Percentiles rank a stretch among this genome's conserved stretches.
These are phyloP conservation scores for Drosophila yakuba DNA, from an alignment of 1,140 invertebrate genomes.

Conservation along the genomic window DNA sequence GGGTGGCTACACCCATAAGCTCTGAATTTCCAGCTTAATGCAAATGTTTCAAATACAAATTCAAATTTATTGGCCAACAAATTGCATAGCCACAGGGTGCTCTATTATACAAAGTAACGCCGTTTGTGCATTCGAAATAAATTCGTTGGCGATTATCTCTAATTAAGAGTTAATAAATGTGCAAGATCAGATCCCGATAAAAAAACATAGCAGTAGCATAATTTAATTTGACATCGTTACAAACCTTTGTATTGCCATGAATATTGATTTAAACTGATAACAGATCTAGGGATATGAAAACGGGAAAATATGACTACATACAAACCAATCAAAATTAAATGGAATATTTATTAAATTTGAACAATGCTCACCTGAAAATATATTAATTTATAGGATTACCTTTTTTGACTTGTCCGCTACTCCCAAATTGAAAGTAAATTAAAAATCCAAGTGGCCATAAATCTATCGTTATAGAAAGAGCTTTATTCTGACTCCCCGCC, in stretches of 20 bases:
- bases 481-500: not conserved
- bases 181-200: constrained; percentile 23
- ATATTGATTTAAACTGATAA: constrained; percentile 16
- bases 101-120: constrained; percentile 35
- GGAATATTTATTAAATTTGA: not conserved
- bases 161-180: constrained; percentile 54
- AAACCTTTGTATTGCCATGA: constrained; percentile 27
- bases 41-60: constrained; percentile 24
- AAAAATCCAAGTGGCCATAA: not conserved
- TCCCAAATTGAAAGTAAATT: too few relatives aligned
- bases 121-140: constrained; percentile 37
- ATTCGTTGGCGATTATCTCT: constrained; percentile 40
- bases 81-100: constrained; percentile 53
- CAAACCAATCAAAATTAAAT: not conserved
- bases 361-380: too few relatives aligned
- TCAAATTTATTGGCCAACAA: constrained; percentile 42
- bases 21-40: constrained; percentile 8
- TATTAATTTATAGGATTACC: too few relatives aligned
- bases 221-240: constrained; percentile 36
- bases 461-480: not conserved
- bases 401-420: too few relatives aligned
- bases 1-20: constrained; percentile 27
- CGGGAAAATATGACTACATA: too few relatives aligned
- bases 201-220: constrained; percentile 28
- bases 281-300: constrained; percentile 1